Conservation (phyloP, 2,113 vertebrate species). For the Salminus brasiliensis region DNA sequence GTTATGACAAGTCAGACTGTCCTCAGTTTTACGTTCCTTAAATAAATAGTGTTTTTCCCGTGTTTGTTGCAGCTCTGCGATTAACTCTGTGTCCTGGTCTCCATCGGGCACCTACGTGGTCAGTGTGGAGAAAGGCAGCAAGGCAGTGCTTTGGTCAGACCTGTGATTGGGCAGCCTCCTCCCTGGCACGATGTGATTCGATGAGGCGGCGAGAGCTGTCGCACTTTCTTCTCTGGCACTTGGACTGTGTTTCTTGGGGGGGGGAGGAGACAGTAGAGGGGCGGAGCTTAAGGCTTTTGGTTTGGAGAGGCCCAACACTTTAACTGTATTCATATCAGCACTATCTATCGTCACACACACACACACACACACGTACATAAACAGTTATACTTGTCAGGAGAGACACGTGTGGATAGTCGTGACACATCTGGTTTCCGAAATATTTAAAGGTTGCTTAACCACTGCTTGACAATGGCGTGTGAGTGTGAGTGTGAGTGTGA, state of each 20-base stretch:
- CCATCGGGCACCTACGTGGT: conserved; percentile 86
- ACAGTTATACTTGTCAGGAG: neutral
- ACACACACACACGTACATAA: neutral
- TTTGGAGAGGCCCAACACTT: neutral
- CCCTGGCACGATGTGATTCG: conserved; percentile 11
- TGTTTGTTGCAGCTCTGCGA: conserved; percentile 81
- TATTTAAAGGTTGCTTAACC: neutral
- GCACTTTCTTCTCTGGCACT: neutral
- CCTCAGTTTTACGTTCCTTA: too few species aligned
- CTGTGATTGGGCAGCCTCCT: conserved; percentile 72
- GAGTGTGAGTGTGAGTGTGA: too few species aligned
- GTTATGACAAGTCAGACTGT: too few species aligned
- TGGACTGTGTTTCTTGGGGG: conserved; percentile 11
- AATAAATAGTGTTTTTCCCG: neutral
- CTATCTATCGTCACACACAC: neutral
- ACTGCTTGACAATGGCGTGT: too few species aligned
- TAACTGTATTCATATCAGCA: conserved; percentile 16
- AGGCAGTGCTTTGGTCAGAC: conserved; percentile 92
- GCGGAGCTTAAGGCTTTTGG: neutral
- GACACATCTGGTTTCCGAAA: neutral
- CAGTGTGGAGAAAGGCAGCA: conserved; percentile 94
- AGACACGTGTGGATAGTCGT: neutral
- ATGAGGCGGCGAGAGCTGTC: neutral
- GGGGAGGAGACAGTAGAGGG: neutral
- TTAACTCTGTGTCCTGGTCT: conserved; percentile 94